These are phyloP conservation scores for Phasianus colchicus DNA, from an alignment of 2,113 vertebrate species.

Conservation along the genomic window DNA sequence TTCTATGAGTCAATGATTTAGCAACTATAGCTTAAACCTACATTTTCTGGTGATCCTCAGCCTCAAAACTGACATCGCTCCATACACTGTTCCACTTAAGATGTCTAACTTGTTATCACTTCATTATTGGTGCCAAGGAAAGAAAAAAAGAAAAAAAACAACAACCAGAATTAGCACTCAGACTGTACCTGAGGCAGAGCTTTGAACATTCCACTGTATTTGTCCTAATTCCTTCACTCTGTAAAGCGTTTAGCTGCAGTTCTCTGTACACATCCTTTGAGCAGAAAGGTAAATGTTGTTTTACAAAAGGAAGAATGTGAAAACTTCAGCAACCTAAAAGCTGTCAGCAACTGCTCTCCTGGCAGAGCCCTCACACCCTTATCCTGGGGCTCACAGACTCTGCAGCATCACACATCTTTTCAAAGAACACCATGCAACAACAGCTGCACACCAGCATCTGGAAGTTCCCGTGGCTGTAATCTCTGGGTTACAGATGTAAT, in stretches of 20 bases:
- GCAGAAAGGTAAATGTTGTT: fast-evolving
- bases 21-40: neutral
- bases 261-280: neutral
- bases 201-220: neutral
- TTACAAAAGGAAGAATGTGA: neutral
- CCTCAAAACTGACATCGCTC: neutral
- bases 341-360: neutral
- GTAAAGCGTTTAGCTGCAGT: neutral
- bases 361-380: neutral
- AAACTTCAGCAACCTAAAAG: neutral
- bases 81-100: neutral
- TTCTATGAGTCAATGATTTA: neutral
- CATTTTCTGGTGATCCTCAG: neutral
- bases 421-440: neutral
- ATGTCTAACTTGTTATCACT: neutral
- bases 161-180: neutral
- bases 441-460: neutral
- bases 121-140: neutral
- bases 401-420: neutral
- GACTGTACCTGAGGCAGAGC: neutral
- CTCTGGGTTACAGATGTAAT: neutral
- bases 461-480: neutral
- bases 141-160: neutral
- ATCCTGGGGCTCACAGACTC: neutral
- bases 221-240: neutral